These are phyloP conservation scores for Ceratitis capitata DNA, from an alignment of 1,140 invertebrate species.

Conservation along the genomic window DNA sequence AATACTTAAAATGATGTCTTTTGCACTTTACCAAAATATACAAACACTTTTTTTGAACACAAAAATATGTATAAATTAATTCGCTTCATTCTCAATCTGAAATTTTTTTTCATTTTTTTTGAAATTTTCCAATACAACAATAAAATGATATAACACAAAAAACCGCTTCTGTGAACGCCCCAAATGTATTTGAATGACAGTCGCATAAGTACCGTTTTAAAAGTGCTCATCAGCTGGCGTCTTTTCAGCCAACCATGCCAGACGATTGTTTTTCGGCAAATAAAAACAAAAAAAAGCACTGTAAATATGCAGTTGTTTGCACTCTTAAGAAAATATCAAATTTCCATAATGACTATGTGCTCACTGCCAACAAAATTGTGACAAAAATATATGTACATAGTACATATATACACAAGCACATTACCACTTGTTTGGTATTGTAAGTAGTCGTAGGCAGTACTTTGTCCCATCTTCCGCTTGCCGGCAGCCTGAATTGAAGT, in stretches of 20 bases:
- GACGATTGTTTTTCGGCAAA: not conserved
- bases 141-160: too few species aligned
- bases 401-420: not conserved
- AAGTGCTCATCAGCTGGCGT: not conserved
- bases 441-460: not conserved
- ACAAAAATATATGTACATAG: not conserved
- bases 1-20: too few species aligned
- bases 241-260: not conserved
- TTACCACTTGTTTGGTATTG: not conserved
- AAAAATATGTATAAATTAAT: too few species aligned
- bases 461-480: not conserved
- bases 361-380: not conserved
- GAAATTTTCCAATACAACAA: too few species aligned
- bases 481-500: not conserved
- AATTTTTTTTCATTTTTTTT: too few species aligned
- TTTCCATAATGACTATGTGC: constrained; percentile 1
- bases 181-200: too few species aligned
- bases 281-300: not conserved
- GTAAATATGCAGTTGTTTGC: not conserved
- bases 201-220: not conserved
- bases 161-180: too few species aligned
- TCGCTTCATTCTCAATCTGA: too few species aligned
- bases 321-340: constrained; percentile 14
- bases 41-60: too few species aligned
- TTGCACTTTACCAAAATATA: too few species aligned